Conservation (phyloP, 2,113 vertebrate genomes). For the Rhadina sibilatrix region DNA sequence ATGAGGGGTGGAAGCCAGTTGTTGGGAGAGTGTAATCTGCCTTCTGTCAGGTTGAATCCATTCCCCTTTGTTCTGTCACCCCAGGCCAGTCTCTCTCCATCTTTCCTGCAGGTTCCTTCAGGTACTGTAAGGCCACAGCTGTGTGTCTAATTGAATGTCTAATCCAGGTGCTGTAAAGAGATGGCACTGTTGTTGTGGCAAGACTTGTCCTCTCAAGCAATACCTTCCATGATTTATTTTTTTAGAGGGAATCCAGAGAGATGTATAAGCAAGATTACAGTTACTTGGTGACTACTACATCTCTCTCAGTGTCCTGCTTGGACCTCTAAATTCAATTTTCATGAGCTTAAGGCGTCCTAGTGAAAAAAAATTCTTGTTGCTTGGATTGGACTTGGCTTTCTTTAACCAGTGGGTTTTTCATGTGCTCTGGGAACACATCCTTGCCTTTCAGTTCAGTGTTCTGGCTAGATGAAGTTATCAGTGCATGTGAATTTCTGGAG, state of each 20-base stretch:
- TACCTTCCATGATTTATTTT: background rate
- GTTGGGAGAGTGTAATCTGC: background rate
- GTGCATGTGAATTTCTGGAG: background rate
- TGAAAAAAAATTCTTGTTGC: background rate
- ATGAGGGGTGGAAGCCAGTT: background rate
- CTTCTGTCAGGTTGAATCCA: background rate
- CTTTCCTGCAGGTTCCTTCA: background rate
- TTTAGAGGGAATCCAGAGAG: background rate
- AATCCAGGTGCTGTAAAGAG: background rate
- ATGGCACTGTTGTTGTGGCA: background rate
- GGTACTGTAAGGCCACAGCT: background rate
- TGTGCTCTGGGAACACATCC: background rate
- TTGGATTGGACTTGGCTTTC: background rate
- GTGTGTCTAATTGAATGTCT: background rate
- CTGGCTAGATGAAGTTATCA: background rate
- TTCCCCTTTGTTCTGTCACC: background rate
- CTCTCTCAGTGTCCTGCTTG: background rate
- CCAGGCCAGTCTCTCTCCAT: background rate
- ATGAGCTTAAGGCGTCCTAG: background rate
- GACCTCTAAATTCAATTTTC: background rate
- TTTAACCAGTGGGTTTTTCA: background rate
- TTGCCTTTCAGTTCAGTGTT: background rate
- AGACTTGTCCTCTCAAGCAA: background rate
- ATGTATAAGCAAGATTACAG: background rate
- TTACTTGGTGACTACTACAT: background rate